Percentiles rank a stretch among this genome's conserved stretches.
Evolutionary conservation across 2,888 invertebrate species (phyloP).

Genomic region (Brachylomia viminalis): DNA sequence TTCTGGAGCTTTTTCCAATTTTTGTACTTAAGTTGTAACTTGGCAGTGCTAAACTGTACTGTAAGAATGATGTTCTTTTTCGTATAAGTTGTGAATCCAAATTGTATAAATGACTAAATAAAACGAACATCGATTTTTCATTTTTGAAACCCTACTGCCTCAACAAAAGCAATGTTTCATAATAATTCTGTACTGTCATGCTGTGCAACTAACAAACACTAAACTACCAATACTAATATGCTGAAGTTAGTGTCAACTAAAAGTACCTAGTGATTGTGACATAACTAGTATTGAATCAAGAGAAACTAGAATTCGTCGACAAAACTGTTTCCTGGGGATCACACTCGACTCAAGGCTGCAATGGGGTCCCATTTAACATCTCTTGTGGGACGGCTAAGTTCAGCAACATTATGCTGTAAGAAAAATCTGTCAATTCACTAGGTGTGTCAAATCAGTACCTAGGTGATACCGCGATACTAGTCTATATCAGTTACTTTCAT

Average conservation of each 20-base stretch:
- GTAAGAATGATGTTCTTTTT: conserved; percentile 79
- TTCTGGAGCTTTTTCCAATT: conserved; percentile 82
- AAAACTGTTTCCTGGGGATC: no score
- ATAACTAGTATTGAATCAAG: no score
- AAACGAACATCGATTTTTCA: conserved; percentile 82
- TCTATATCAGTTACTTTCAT: no score
- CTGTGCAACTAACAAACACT: conserved; percentile 6
- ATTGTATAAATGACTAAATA: conserved; percentile 88
- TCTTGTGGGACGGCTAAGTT: no score
- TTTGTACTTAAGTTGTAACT: conserved; percentile 83
- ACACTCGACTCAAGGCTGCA: no score
- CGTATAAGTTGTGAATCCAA: conserved; percentile 84
- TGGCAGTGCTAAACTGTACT: conserved; percentile 79
- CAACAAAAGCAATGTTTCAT: conserved; percentile 1
- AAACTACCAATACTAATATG: not conserved
- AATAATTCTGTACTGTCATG: not conserved
- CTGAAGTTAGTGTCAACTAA: not conserved
- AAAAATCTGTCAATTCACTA: no score
- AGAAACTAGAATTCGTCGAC: no score
- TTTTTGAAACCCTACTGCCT: conserved; percentile 64
- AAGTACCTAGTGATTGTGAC: no score
- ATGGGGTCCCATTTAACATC: no score
- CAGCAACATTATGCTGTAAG: no score
- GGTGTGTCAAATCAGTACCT: no score
- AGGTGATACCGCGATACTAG: no score